Base-by-base conservation (phyloP, 2,888 invertebrate species). In the Cynaeus angustus region DNA sequence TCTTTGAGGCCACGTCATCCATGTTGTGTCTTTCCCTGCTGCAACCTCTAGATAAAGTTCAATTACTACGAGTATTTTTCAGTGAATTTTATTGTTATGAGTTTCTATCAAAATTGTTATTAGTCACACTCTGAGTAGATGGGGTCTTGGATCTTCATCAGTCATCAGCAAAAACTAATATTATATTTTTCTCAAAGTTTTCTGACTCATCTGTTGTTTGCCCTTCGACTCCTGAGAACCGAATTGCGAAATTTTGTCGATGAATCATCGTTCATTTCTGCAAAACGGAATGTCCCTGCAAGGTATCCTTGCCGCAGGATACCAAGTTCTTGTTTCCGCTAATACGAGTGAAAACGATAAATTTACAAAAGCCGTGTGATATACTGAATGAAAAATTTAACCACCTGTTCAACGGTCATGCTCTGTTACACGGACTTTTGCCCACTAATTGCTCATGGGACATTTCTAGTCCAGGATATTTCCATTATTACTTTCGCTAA, bases 401-500 rank as follows among this genome's bases (percentile, higher is more conserved):
- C 48, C 61, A 61, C 61, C 61, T 61, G 61, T 61, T 61, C 61
- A 61, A 13, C 61, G 48, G 61, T 61, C 61, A 61, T 61, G 61
- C 61, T 61, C 61, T 61, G 61, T 61, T 61, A 61, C 33, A 33
- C 53, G 50, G 28, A 10, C 50, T 55, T 55, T 55, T 50, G 50
- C 30, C 50, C 30, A 45, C 61, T 26, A 48, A 61, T 61, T 61
- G 61, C 33, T 61, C 21, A 50, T 61, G 61, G 61, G 61, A 48
- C 48, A 61, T 26, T 13, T 41, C 41, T 13, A 41, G 41, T 43
- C 56, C 12, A 8, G 53, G 53, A 53, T 33, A 53, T 53, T 53
- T 43, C 59, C 59, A 43, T 38, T 21, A 21, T 21, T 59, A 50
- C 50, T 50, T 50, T 61, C 50, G 48, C 61, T 37, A 9, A 6